These are phyloP conservation scores for Microctonus hyperodae DNA, from an alignment of 2,888 invertebrate genomes.

Conservation along the genomic window DNA sequence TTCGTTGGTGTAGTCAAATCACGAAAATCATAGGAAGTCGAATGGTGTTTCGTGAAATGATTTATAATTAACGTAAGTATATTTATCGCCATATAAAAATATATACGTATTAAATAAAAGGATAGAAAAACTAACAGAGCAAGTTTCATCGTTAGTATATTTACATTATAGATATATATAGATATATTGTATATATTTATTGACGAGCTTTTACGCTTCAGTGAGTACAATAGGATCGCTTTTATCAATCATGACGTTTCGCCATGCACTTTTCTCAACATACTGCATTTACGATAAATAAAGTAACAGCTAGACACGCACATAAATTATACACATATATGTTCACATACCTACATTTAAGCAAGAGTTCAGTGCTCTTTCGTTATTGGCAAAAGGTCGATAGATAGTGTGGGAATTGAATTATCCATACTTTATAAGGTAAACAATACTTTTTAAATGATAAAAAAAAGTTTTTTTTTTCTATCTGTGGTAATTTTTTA, in stretches of 20 bases:
- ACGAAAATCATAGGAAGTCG: neutral
- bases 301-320: neutral
- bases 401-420: constrained; percentile 6
- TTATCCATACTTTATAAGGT: neutral
- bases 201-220: constrained; percentile 41
- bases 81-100: no score
- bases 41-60: constrained; percentile 1
- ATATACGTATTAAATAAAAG: neutral
- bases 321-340: neutral
- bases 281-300: neutral
- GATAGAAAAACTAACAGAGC: no score
- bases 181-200: constrained; percentile 29
- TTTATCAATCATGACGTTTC: constrained; percentile 26
- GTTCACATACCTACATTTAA: no score
- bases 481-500: no score
- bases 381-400: constrained; percentile 7
- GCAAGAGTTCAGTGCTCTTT: neutral
- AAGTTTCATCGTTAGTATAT: no score
- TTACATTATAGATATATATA: no score
- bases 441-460: neutral
- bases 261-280: neutral
- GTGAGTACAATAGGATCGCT: constrained; percentile 38
- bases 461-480: no score
- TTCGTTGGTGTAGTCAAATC: neutral
- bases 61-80: constrained; percentile 12